These are phyloP conservation scores for Lampris megalopsis DNA, from an alignment of 2,113 vertebrate species.

Conservation along the genomic window DNA sequence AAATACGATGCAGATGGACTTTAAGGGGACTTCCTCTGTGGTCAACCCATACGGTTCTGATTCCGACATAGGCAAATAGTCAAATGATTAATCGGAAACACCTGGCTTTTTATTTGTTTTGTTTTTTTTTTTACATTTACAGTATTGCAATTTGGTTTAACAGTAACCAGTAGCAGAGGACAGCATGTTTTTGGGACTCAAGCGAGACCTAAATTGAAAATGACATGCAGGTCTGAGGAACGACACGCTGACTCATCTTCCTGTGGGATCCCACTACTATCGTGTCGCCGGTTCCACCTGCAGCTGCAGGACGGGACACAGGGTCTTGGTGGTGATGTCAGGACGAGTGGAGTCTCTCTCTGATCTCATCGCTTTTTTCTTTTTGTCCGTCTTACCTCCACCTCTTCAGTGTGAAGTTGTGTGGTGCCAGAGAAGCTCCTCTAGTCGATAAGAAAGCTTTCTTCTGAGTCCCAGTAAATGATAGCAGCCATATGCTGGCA, in stretches of 20 bases:
- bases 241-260: constrained; percentile 11
- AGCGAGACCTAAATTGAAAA: constrained; percentile 25
- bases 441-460: not conserved
- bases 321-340: too few relatives aligned
- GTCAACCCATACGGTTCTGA: constrained; percentile 10
- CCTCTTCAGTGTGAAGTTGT: not conserved
- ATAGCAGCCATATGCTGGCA: not conserved
- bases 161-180: constrained; percentile 32
- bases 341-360: too few relatives aligned
- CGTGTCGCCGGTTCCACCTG: not conserved
- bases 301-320: too few relatives aligned
- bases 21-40: not conserved
- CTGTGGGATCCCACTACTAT: not conserved
- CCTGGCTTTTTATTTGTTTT: not conserved
- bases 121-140: not conserved
- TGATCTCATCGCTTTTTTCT: too few relatives aligned
- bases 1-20: constrained; percentile 53
- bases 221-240: constrained; percentile 23
- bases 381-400: not conserved
- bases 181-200: constrained; percentile 1
- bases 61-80: constrained; percentile 29
- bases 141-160: constrained; percentile 6
- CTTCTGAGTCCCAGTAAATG: not conserved
- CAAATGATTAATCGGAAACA: constrained; percentile 43
- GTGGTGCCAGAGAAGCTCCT: not conserved